Evolutionary conservation across 1,140 invertebrate species (phyloP), one percentile per base, ranked within the genome.

Genomic region (Mizuhopecten yessoensis): DNA sequence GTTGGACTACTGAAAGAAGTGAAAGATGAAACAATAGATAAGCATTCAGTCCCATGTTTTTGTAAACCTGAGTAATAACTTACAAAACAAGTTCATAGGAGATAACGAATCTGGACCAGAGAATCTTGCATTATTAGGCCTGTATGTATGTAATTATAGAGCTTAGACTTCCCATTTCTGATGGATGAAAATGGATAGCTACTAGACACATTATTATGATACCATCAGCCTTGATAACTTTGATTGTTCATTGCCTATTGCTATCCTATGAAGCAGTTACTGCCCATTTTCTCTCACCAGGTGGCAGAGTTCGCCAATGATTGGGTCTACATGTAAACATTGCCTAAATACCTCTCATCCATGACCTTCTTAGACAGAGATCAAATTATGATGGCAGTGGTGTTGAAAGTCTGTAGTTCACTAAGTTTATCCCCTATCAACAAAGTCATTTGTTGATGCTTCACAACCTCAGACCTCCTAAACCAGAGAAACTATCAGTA

Each of bases 401-500:
- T 75, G 57, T 75, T 75, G 57, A 75, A 75, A 75, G 57, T n/a
- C 57, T 75, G 7, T 13, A 75, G 57, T 75, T 75, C 57, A 75
- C 57, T 3, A 17, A 17, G 57, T 75, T 75, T 75, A 75, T 17
- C 57, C 57, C 57, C 9, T n/a, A n/a, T 75, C n/a, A 29, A 29
- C 57, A n/a, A 75, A n/a, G 9, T 29, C 29, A n/a, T n/a, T 5
- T 75, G 17, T 75, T 29, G 23, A 75, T 75, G n/a, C 29, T 75
- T 29, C 57, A 75, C 23, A 75, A 29, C 57, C 57, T 29, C n/a
- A 75, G 57, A 75, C 57, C 57, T 75, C n/a, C 17, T 29, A 75
- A 75, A 75, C 57, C n/a, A 29, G 0, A 29, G 1, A 75, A 75
- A 75, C 5, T 75, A 75, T n/a, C n/a, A n/a, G n/a, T n/a, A n/a